A percentile compares a stretch with the other conserved stretches of the same genome.
Conservation (phyloP, 2,888 invertebrate genomes). For the Leptarthrus brevirostris region DNA sequence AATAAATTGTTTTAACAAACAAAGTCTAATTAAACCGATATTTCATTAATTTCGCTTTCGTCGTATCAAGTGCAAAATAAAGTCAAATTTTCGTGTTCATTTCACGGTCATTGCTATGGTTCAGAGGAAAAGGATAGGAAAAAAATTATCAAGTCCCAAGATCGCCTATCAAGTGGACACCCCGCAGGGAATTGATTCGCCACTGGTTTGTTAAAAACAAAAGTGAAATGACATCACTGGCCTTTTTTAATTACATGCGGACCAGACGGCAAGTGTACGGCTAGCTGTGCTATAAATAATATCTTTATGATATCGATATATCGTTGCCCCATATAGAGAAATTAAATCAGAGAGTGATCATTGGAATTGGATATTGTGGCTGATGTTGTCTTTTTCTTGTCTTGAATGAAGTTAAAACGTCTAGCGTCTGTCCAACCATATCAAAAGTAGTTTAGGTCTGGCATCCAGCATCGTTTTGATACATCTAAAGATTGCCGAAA, state of each 20-base stretch:
- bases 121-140: constrained; percentile 14
- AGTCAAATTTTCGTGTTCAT: constrained; percentile 32
- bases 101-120: constrained; percentile 45
- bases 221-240: constrained; percentile 51
- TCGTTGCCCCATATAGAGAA: constrained; percentile 31
- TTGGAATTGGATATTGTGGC: constrained; percentile 10
- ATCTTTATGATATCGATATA: constrained; percentile 45
- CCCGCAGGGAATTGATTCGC: constrained; percentile 47
- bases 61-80: constrained; percentile 39
- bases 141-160: constrained; percentile 16
- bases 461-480: constrained; percentile 11
- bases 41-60: constrained; percentile 45
- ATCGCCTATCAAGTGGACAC: constrained; percentile 47
- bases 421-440: constrained; percentile 39
- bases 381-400: constrained; percentile 6
- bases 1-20: background rate
- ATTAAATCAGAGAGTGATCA: constrained; percentile 33
- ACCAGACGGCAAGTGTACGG: constrained; percentile 33
- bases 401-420: constrained; percentile 9
- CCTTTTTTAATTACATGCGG: constrained; percentile 46
- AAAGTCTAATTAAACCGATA: constrained; percentile 25
- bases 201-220: constrained; percentile 47
- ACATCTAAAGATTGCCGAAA: constrained; percentile 23
- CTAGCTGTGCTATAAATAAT: constrained; percentile 42
- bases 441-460: constrained; percentile 28